These are phyloP conservation scores for Merops nubicus DNA, from an alignment of 2,113 vertebrate species.

Conservation along the genomic window DNA sequence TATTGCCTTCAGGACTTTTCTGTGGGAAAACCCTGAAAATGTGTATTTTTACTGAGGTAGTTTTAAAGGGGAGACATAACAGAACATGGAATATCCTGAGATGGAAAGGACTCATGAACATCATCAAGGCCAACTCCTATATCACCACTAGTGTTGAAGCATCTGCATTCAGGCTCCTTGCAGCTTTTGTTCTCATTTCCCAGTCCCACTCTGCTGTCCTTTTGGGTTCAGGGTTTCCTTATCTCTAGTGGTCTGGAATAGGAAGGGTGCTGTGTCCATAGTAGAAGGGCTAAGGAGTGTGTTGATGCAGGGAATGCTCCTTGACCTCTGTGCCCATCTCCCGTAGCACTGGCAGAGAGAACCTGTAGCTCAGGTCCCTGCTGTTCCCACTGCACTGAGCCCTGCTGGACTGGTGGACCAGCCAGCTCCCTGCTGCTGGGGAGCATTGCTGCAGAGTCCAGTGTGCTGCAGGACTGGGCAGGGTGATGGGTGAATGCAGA, in stretches of 20 bases:
- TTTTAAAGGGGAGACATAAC: not conserved
- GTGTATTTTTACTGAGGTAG: not conserved
- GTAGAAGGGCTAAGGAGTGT: not conserved
- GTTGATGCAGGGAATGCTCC: not conserved
- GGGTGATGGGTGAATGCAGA: not conserved
- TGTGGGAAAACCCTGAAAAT: not conserved
- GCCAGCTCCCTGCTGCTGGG: not conserved
- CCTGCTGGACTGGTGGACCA: rapidly evolving
- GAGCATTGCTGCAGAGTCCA: not conserved
- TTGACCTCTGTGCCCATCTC: not conserved
- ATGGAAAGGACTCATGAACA: not conserved
- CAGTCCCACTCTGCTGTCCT: not conserved
- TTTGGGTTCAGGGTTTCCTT: not conserved
- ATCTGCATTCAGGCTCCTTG: not conserved
- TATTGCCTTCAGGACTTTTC: not conserved
- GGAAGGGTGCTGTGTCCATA: not conserved
- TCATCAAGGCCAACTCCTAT: not conserved
- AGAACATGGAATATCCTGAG: not conserved
- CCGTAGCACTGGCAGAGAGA: not conserved
- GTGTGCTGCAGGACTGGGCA: not conserved
- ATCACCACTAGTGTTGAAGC: not conserved
- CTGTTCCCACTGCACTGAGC: not conserved
- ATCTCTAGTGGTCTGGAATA: not conserved
- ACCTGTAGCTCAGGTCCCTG: not conserved
- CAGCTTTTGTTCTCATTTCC: not conserved